A percentile compares a stretch with the other conserved stretches of the same genome.
These are phyloP conservation scores for Scomber scombrus DNA, from an alignment of 2,113 vertebrate genomes.

Conservation along the genomic window DNA sequence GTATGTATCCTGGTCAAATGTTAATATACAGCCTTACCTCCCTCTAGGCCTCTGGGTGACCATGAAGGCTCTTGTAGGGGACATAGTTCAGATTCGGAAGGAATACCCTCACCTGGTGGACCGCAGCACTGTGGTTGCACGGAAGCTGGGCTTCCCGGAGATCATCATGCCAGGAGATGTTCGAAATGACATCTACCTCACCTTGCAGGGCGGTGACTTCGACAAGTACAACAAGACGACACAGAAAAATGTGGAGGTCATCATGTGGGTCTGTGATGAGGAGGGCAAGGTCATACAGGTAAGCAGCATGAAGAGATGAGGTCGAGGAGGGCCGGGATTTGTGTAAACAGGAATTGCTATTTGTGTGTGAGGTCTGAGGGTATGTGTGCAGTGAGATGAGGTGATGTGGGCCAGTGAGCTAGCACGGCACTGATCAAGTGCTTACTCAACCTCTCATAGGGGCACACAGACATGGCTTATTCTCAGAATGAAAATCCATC, in stretches of 20 bases:
- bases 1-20: too few species aligned
- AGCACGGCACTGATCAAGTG: conserved; percentile 29
- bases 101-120: conserved; percentile 98
- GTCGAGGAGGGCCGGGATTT: neutral
- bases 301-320: conserved; percentile 33
- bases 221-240: conserved; percentile 99
- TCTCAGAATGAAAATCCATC: conserved; percentile 40
- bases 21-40: neutral
- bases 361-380: neutral
- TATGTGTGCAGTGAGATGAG: conserved; percentile 21
- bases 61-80: conserved; percentile 96
- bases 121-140: conserved; percentile 94
- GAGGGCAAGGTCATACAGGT: conserved; percentile 94
- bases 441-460: conserved; percentile 46
- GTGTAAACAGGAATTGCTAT: neutral
- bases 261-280: conserved; percentile 96
- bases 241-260: conserved; percentile 97
- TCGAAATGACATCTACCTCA: conserved; percentile 98
- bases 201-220: conserved; percentile 92
- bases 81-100: conserved; percentile 94
- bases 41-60: conserved; percentile 95
- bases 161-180: conserved; percentile 99
- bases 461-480: conserved; percentile 35
- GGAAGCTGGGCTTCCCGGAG: conserved; percentile 98
- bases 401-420: conserved; percentile 29